Conservation (phyloP, 2,888 invertebrate species). For the Cynaeus angustus region DNA sequence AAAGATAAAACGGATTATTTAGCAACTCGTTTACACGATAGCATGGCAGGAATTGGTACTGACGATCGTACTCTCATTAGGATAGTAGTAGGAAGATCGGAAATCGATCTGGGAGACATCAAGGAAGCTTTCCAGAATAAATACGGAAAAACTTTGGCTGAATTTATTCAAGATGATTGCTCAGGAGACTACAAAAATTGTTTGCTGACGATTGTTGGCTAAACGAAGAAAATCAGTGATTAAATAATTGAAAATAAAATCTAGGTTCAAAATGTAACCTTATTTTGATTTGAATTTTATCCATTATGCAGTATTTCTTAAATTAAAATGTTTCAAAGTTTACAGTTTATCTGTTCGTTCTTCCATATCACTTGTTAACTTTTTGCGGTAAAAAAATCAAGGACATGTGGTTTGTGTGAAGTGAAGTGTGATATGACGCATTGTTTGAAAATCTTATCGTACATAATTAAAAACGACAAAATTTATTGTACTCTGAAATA, state of each 20-base stretch:
- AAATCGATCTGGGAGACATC: constrained; percentile 82
- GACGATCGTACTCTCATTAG: constrained; percentile 82
- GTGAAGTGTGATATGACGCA: too few species aligned
- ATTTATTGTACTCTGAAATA: too few species aligned
- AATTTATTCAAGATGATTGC: constrained; percentile 87
- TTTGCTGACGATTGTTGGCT: constrained; percentile 78
- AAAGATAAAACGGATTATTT: constrained; percentile 86
- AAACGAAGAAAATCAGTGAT: neutral
- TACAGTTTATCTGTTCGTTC: too few species aligned
- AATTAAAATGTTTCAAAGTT: too few species aligned
- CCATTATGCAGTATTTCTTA: too few species aligned
- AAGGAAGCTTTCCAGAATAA: constrained; percentile 81
- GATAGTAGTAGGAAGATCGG: constrained; percentile 80
- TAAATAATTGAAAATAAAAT: too few species aligned
- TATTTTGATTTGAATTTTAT: too few species aligned
- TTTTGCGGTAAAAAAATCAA: too few species aligned
- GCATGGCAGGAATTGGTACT: constrained; percentile 83
- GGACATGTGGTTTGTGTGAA: too few species aligned
- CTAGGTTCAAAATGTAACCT: neutral
- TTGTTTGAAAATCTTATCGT: too few species aligned
- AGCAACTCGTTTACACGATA: constrained; percentile 83
- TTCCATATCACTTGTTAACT: too few species aligned
- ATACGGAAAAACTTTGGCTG: constrained; percentile 82
- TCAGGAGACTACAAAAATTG: constrained; percentile 91
- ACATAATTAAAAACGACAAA: too few species aligned